Percentiles rank a stretch among this genome's conserved stretches.
Evolutionary conservation across 2,888 invertebrate species (phyloP).

Genomic region (Muscina levida): DNA sequence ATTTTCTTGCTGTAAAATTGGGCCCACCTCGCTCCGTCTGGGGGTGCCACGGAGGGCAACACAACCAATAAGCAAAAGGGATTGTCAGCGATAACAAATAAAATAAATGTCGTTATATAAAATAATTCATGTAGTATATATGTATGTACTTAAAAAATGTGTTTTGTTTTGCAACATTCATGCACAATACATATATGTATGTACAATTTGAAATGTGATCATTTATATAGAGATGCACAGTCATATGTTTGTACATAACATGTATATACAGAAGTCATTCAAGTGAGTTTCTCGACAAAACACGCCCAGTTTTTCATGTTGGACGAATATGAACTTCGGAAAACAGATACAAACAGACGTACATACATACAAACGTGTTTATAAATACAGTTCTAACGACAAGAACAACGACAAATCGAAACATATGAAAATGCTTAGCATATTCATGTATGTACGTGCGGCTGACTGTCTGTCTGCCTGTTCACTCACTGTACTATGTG

Average conservation of each 20-base stretch:
- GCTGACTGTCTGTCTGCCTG: background rate
- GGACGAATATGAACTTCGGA: slow-evolving; percentile 70
- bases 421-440: slow-evolving; percentile 33
- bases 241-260: background rate
- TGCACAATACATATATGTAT: slow-evolving; percentile 43
- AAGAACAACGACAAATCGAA: slow-evolving; percentile 38
- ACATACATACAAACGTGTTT: slow-evolving; percentile 13
- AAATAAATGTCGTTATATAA: slow-evolving; percentile 51
- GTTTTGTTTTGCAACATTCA: too few species aligned
- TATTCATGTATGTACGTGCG: slow-evolving; percentile 62
- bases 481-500: background rate
- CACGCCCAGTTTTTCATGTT: slow-evolving; percentile 65
- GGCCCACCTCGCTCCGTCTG: too few species aligned
- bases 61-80: slow-evolving; percentile 65
- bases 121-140: background rate
- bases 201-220: slow-evolving; percentile 31
- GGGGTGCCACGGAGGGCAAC: slow-evolving; percentile 28
- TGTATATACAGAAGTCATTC: background rate
- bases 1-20: too few species aligned
- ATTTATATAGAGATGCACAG: slow-evolving; percentile 32
- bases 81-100: slow-evolving; percentile 48
- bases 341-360: slow-evolving; percentile 58
- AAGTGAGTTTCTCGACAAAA: slow-evolving; percentile 42
- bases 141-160: background rate
- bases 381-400: background rate